Evolutionary conservation across 1,140 invertebrate genomes (phyloP).

Genomic region (Littorina saxatilis): DNA sequence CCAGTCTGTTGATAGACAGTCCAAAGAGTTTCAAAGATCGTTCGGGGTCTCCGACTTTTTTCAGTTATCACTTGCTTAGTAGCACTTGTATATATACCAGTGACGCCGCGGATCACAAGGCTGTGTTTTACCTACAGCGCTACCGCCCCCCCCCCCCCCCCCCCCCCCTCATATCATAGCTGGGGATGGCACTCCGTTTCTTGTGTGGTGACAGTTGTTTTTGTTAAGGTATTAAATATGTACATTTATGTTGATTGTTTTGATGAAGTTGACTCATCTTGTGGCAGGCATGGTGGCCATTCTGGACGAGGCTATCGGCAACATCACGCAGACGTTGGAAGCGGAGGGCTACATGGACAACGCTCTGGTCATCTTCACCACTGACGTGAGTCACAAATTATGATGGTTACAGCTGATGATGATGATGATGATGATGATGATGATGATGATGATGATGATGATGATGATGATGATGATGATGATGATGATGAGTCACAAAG

Average conservation of each 20-base stretch:
- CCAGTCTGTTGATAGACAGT: background rate
- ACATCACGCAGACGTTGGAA: slow-evolving; percentile 83
- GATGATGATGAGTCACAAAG: background rate
- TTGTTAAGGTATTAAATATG: background rate
- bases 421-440: slow-evolving; percentile 26
- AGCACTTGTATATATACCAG: background rate
- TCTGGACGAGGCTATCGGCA: slow-evolving; percentile 90
- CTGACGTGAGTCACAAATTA: slow-evolving; percentile 59
- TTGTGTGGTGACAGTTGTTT: background rate
- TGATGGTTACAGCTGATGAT: background rate
- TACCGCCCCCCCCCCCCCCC: background rate
- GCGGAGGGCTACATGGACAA: slow-evolving; percentile 73
- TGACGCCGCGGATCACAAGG: too few species aligned
- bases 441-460: slow-evolving; percentile 39
- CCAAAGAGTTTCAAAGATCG: too few species aligned
- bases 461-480: slow-evolving; percentile 38
- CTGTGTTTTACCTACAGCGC: background rate
- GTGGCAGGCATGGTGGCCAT: slow-evolving; percentile 75
- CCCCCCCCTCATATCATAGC: background rate
- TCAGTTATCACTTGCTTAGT: too few species aligned
- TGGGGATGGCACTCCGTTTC: background rate
- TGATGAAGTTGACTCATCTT: background rate
- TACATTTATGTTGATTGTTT: too few species aligned
- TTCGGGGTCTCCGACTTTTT: too few species aligned
- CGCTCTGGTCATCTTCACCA: slow-evolving; percentile 68